Evolutionary conservation across 2,113 vertebrate species (phyloP), one percentile per base, ranked within the genome.

Genomic region (Dipodomys ordii): DNA sequence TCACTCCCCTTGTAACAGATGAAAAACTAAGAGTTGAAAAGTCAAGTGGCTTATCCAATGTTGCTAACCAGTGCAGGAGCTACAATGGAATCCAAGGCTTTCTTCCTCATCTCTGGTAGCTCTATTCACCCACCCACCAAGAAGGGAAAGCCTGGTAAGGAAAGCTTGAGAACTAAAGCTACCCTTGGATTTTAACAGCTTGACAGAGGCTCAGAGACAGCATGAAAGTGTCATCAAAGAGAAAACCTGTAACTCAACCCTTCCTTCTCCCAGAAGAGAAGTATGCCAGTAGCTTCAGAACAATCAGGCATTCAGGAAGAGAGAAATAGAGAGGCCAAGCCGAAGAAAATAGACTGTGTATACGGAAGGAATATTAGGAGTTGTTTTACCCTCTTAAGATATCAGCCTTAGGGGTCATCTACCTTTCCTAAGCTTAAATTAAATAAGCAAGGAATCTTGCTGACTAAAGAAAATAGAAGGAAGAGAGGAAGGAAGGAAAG

Each of bases 221-320:
- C 7, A 35, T 10, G 49, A 32, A 8, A 27, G 49, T n/a, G 7
- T 78, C 30, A 27, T 91, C 6, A 3, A 6, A 67, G 74, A 73
- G 35, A 28, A 86, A 90, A 79, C 12, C 73, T 83, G 7, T 69
- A 80, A 92, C 13, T 64, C 68, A 72, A 32, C 32, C 27, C 88
- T 76, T 15, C 53, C 46, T 94, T 77, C 25, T 84, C 27, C 60
- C 46, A 93, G 74, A 93, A 95, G 73, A 95, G 18, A 73, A 82
- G 23, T 4, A 1, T 7, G 12, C 39, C 27, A 68, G 69, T 79
- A 82, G 90, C 78, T 71, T 65, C 25, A 64, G 85, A 71, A 90
- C 74, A 93, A 90, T 32, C 30, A 60, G 46, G 67, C 44, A 71
- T 83, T 91, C n/a, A 89, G 74, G n/a, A n/a, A 81, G 35, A 90